Evolutionary conservation across 1,140 invertebrate species (phyloP).

Genomic region (Oreohelix idahoensis): DNA sequence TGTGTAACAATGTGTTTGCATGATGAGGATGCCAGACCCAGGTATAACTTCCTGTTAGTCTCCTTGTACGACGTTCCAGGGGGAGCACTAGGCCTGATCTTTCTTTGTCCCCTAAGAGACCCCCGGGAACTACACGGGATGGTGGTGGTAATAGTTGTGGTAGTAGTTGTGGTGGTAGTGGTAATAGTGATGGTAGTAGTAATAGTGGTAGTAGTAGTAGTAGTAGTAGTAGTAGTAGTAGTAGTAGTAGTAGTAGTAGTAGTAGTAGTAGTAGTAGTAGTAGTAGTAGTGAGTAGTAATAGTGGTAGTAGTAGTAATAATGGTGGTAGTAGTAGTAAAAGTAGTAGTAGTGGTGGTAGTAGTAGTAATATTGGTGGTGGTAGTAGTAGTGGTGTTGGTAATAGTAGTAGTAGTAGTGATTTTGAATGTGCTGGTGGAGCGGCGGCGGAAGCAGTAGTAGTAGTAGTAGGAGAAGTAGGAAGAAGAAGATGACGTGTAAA

Average conservation of each 20-base stretch:
- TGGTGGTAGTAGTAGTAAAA: not conserved
- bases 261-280: conserved; percentile 9
- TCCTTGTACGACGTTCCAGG: too few relatives aligned
- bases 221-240: conserved; percentile 6
- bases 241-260: conserved; percentile 9
- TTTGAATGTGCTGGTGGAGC: not conserved
- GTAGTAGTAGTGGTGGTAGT: not conserved
- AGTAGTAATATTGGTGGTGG: not conserved
- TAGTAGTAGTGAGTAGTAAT: conserved; percentile 3
- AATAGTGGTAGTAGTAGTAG: not conserved
- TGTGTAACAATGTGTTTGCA: not conserved
- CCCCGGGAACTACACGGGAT: too few relatives aligned
- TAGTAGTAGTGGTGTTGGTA: conserved; percentile 10
- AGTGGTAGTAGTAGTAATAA: conserved; percentile 3
- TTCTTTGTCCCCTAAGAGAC: too few relatives aligned
- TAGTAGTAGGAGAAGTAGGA: too few relatives aligned
- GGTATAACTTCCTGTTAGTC: too few relatives aligned
- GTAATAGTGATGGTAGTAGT: not conserved
- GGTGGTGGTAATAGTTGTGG: too few relatives aligned
- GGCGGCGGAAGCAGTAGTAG: too few relatives aligned
- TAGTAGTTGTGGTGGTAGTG: too few relatives aligned
- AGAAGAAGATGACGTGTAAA: too few relatives aligned
- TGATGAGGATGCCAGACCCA: too few relatives aligned
- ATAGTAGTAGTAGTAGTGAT: not conserved
- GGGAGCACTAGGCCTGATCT: not conserved